These are phyloP conservation scores for Stictonetta naevosa DNA, from an alignment of 2,113 vertebrate genomes.

Conservation along the genomic window DNA sequence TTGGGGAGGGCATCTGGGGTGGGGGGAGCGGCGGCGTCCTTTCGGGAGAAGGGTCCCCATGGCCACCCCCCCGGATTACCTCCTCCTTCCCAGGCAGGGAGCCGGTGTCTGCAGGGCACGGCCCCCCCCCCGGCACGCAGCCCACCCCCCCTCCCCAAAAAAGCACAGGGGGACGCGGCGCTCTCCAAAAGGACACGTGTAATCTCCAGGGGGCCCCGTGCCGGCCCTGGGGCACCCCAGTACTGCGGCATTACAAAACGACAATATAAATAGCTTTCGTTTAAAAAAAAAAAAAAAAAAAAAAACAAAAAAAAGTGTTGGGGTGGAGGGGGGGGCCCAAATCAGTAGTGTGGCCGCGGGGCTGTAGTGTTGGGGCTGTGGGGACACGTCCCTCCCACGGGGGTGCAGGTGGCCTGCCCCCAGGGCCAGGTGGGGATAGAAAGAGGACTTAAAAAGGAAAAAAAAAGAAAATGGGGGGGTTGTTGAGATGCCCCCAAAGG, in stretches of 20 bases:
- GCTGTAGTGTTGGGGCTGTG: neutral
- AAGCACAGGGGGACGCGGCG: neutral
- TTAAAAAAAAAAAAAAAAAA: constrained; percentile 35
- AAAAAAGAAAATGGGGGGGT: neutral
- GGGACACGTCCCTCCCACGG: neutral
- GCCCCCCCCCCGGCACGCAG: neutral
- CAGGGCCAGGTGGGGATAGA: neutral
- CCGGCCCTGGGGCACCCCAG: neutral
- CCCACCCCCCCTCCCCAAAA: neutral
- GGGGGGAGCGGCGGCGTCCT: neutral
- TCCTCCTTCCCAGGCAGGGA: neutral
- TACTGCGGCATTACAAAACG: constrained; percentile 54
- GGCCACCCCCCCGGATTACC: neutral
- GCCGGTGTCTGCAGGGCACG: no score
- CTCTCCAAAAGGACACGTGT: neutral
- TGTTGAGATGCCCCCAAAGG: neutral
- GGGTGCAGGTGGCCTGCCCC: neutral
- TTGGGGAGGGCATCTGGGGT: neutral
- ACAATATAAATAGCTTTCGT: constrained; percentile 74
- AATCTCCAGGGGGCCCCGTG: neutral
- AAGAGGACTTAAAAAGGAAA: neutral
- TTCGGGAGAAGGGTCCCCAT: neutral
- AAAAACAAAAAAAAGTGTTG: neutral
- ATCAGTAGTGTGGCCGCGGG: constrained; percentile 53
- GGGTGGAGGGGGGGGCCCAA: neutral